Conservation (phyloP, 1,140 invertebrate genomes). For the Episyrphus balteatus region DNA sequence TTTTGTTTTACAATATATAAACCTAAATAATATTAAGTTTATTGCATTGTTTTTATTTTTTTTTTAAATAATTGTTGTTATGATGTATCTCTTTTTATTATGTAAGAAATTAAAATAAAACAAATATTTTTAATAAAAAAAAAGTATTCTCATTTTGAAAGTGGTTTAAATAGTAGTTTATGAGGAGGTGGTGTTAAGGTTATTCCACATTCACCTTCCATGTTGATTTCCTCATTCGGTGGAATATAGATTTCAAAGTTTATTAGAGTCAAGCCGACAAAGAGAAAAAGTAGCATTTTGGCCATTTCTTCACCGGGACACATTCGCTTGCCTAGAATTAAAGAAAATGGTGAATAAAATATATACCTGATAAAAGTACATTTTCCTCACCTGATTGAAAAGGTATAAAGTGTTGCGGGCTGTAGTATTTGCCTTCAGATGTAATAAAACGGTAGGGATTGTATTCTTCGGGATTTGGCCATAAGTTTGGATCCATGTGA, state of each 20-base stretch:
- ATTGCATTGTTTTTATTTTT: no score
- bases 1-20: no score
- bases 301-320: slow-evolving; percentile 80
- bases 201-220: slow-evolving; percentile 56
- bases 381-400: slow-evolving; percentile 60
- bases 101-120: no score
- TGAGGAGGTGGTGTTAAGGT: slow-evolving; percentile 55
- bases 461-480: slow-evolving; percentile 60
- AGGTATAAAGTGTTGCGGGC: slow-evolving; percentile 63
- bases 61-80: no score
- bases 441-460: slow-evolving; percentile 61
- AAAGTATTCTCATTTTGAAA: no score
- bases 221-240: slow-evolving; percentile 18
- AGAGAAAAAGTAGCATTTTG: slow-evolving; percentile 59
- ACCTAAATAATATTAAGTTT: no score
- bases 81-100: no score
- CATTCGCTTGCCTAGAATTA: slow-evolving; percentile 60
- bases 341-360: not conserved
- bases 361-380: no score
- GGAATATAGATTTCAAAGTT: slow-evolving; percentile 43
- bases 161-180: slow-evolving; percentile 3
- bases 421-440: slow-evolving; percentile 48
- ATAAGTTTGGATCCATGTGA: slow-evolving; percentile 62
- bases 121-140: no score
- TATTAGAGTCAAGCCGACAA: slow-evolving; percentile 51